Conservation (phyloP, 2,888 invertebrate genomes). For the Amphiduros pacificus region DNA sequence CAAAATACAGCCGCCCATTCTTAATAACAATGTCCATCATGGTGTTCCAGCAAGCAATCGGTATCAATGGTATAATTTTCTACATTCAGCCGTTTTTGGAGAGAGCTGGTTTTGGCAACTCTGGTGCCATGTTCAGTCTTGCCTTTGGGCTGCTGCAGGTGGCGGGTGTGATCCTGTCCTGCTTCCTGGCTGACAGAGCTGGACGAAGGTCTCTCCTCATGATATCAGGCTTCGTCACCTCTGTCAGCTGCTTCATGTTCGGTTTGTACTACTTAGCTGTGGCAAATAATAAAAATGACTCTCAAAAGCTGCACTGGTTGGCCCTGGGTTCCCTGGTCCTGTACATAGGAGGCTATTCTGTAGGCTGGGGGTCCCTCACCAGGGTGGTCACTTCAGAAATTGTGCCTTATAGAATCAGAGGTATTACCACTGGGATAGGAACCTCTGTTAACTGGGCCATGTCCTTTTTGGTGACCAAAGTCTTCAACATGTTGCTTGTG, state of each 20-base stretch:
- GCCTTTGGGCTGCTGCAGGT: conserved; percentile 8
- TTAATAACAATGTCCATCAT: conserved; percentile 7
- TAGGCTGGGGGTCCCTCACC: conserved; percentile 10
- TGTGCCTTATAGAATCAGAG: neutral
- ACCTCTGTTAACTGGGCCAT: neutral
- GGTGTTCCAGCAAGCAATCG: conserved; percentile 11
- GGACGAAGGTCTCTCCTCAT: conserved; percentile 3
- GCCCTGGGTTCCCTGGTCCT: neutral
- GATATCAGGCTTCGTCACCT: neutral
- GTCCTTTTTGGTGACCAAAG: conserved; percentile 8
- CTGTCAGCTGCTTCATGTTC: neutral
- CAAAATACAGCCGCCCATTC: neutral
- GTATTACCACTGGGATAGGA: neutral
- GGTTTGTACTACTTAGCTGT: conserved; percentile 7
- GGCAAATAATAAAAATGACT: neutral
- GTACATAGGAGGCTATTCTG: neutral
- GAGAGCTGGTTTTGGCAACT: neutral
- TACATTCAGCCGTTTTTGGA: conserved; percentile 11
- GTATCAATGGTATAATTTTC: conserved; percentile 11
- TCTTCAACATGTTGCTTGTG: neutral
- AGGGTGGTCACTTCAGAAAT: conserved; percentile 6
- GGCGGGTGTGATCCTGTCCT: neutral
- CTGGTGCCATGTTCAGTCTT: neutral
- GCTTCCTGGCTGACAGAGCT: conserved; percentile 1
- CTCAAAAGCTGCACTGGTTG: neutral